Percentiles rank a stretch among this genome's conserved stretches.
Evolutionary conservation across 2,888 invertebrate species (phyloP).

Genomic region (Sialis fuliginosa): DNA sequence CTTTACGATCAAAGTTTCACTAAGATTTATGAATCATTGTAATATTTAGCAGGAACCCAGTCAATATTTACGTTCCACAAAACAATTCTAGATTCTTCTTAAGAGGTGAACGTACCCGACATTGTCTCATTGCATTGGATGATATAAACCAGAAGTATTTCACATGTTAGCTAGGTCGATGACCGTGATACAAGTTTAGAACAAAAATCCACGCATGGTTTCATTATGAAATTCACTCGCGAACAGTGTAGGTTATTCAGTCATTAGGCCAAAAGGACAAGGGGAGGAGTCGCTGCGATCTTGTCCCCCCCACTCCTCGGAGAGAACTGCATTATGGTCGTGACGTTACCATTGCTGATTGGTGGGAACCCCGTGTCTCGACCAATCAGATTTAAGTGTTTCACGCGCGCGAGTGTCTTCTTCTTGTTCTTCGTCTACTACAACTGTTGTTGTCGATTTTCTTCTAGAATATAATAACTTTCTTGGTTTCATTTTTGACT

Average conservation of each 20-base stretch:
- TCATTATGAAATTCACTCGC: background rate
- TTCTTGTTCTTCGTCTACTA: too few relatives aligned
- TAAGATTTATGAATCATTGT: too few relatives aligned
- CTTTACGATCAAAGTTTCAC: too few relatives aligned
- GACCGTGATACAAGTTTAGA: background rate
- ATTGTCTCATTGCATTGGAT: too few relatives aligned
- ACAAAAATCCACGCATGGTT: background rate
- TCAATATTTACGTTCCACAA: too few relatives aligned
- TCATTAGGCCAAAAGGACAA: conserved; percentile 7
- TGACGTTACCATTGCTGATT: background rate
- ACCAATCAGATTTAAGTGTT: conserved; percentile 3
- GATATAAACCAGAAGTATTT: background rate
- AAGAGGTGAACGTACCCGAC: too few relatives aligned
- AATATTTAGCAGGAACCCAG: too few relatives aligned
- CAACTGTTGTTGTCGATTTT: too few relatives aligned
- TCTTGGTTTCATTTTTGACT: too few relatives aligned
- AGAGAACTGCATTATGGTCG: background rate
- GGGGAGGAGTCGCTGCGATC: conserved; percentile 1
- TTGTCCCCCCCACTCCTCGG: background rate
- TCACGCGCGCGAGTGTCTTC: background rate
- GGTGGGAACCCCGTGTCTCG: background rate
- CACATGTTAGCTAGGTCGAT: background rate
- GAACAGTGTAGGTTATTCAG: conserved; percentile 6
- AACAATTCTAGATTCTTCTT: too few relatives aligned
- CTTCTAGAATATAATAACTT: too few relatives aligned